phyloP scores from a whole-genome alignment of 1,140 invertebrate genomes.

The Medauroidea extradentata region DNA sequence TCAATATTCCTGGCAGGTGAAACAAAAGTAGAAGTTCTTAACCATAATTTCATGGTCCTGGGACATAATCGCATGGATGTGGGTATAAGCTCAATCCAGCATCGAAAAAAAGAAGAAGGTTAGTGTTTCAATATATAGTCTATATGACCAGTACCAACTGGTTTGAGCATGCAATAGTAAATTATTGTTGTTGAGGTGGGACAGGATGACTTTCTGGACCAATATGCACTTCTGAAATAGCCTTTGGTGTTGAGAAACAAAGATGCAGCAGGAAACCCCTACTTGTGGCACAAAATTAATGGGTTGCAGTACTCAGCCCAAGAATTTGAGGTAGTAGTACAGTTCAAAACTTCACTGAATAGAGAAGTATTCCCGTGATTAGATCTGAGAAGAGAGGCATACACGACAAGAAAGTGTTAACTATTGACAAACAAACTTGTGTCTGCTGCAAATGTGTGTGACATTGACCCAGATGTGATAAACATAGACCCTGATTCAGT shows the following conservation, averaged over 20 bases:
- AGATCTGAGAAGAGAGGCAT: too few species aligned
- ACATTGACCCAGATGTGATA: too few species aligned
- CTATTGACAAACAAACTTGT: too few species aligned
- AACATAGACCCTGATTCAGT: too few species aligned
- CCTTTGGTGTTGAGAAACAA: not conserved
- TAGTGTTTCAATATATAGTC: not conserved
- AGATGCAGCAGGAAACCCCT: not conserved
- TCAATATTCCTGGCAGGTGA: not conserved
- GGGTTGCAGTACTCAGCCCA: too few species aligned
- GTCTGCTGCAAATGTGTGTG: too few species aligned
- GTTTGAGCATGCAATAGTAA: not conserved
- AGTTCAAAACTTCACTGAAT: too few species aligned
- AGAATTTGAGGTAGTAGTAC: too few species aligned
- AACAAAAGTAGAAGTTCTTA: not conserved
- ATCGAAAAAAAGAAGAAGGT: constrained; percentile 26
- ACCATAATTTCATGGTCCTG: constrained; percentile 19
- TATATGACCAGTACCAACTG: not conserved
- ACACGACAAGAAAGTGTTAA: too few species aligned
- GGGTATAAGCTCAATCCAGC: constrained; percentile 17
- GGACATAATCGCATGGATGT: constrained; percentile 24
- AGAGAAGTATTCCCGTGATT: too few species aligned
- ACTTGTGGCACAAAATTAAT: too few species aligned
- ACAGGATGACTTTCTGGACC: not conserved
- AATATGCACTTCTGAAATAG: not conserved
- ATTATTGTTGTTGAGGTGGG: not conserved